Evolutionary conservation across 2,888 invertebrate genomes (phyloP).

Genomic region (Glyphotaelius pellucidus): DNA sequence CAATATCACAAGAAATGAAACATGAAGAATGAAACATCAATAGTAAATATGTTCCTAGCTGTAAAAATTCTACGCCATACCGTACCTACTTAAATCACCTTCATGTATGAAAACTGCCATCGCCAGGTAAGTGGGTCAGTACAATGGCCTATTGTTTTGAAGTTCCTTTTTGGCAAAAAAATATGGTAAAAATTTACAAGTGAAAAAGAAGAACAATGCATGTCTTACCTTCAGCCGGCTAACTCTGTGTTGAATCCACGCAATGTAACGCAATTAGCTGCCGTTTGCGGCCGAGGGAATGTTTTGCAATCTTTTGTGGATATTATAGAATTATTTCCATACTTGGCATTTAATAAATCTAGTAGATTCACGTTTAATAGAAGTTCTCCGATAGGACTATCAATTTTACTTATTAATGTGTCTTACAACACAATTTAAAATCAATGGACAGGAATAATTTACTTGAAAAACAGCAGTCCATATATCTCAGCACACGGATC

Average conservation of each 20-base stretch:
- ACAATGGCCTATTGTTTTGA: conserved; percentile 58
- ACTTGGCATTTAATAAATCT: not conserved
- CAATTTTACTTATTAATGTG: not conserved
- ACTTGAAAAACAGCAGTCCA: too few relatives aligned
- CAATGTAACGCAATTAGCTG: conserved; percentile 64
- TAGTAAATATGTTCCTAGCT: not conserved
- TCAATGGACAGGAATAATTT: not conserved
- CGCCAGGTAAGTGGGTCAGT: conserved; percentile 53
- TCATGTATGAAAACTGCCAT: conserved; percentile 52
- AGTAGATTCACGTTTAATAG: not conserved
- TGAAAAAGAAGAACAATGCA: conserved; percentile 65
- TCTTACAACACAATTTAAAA: not conserved
- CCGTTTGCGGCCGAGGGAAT: conserved; percentile 54
- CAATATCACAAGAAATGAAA: not conserved
- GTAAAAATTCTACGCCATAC: conserved; percentile 15
- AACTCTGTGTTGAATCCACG: conserved; percentile 61
- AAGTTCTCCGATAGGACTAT: not conserved
- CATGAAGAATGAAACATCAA: not conserved
- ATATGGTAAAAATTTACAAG: conserved; percentile 54
- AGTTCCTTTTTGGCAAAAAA: conserved; percentile 58
- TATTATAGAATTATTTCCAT: conserved; percentile 33
- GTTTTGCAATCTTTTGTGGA: conserved; percentile 59
- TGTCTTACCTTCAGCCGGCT: conserved; percentile 55
- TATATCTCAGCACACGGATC: too few relatives aligned
- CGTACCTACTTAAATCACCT: conserved; percentile 53